Evolutionary conservation across 2,797 vertebrate species (phyloP).

Genomic region (Sebastolobus alascanus): DNA sequence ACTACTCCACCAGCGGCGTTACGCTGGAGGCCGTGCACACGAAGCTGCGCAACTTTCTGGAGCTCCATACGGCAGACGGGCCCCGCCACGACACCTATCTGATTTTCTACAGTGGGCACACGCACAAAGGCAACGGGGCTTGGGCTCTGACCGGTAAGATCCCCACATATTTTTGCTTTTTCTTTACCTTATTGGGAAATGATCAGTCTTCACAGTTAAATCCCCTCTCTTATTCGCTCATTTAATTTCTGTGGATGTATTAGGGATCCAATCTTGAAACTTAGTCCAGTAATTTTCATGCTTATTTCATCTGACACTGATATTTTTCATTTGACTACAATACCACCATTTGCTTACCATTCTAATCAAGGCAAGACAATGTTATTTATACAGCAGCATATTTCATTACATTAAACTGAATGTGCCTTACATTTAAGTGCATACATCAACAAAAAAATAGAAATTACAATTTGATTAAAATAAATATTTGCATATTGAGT

Average conservation of each 20-base stretch:
- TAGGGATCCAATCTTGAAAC: not conserved
- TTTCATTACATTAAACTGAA: not conserved
- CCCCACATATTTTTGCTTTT: not conserved
- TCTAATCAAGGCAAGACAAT: not conserved
- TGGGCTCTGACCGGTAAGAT: slow-evolving; percentile 94
- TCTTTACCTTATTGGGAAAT: not conserved
- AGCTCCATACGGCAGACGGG: slow-evolving; percentile 94
- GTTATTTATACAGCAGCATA: not conserved
- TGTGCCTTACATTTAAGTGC: not conserved
- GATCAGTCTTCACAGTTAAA: not conserved
- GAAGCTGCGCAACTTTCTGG: slow-evolving; percentile 94
- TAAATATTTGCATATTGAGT: not conserved
- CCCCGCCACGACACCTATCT: slow-evolving; percentile 97
- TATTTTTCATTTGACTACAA: not conserved
- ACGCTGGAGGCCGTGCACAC: slow-evolving; percentile 89
- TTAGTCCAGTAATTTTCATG: not conserved
- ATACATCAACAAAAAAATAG: not conserved
- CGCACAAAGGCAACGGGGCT: slow-evolving; percentile 89
- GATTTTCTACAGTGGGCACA: slow-evolving; percentile 98
- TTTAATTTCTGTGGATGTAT: not conserved
- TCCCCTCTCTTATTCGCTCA: rapidly evolving
- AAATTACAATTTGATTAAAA: too few relatives aligned
- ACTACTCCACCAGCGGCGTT: slow-evolving; percentile 96
- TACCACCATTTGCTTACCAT: not conserved
- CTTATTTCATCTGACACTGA: not conserved